Conservation (phyloP, 2,888 invertebrate genomes). For the Therioaphis trifolii region DNA sequence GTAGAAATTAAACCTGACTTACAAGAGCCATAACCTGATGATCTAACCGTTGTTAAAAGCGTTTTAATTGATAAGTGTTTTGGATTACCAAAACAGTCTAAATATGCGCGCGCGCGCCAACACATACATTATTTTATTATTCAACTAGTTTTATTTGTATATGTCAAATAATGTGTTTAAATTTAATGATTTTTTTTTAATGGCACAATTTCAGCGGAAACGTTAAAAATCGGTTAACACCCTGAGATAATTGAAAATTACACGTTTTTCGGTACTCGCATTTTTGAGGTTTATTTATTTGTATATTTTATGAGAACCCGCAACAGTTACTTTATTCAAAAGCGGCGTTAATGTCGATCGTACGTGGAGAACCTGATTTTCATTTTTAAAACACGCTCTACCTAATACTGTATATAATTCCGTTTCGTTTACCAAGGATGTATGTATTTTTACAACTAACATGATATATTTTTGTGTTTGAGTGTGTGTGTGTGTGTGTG, state of each 20-base stretch:
- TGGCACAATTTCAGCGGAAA: conserved; percentile 22
- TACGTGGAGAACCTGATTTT: conserved; percentile 18
- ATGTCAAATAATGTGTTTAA: conserved; percentile 33
- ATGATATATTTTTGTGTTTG: background rate
- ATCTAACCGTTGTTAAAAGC: background rate
- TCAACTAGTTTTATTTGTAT: conserved; percentile 31
- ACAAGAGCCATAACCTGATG: background rate
- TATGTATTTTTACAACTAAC: background rate
- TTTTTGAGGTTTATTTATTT: background rate
- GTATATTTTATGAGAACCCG: background rate
- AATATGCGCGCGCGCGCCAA: background rate
- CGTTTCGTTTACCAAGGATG: too few species aligned
- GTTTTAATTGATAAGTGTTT: conserved; percentile 18
- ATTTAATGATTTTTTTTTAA: conserved; percentile 45
- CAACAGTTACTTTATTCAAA: conserved; percentile 4
- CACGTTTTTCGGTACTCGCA: conserved; percentile 30
- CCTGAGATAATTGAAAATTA: conserved; percentile 41
- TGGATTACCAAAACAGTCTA: background rate
- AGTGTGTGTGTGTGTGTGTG: background rate
- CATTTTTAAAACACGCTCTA: background rate
- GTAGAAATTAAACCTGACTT: too few species aligned
- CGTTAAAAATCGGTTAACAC: conserved; percentile 22
- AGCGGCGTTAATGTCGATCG: conserved; percentile 14
- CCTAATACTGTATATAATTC: too few species aligned
- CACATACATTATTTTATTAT: conserved; percentile 19